Conservation (phyloP, 2,797 vertebrate genomes). For the Enteromius afrohamiltoni region DNA sequence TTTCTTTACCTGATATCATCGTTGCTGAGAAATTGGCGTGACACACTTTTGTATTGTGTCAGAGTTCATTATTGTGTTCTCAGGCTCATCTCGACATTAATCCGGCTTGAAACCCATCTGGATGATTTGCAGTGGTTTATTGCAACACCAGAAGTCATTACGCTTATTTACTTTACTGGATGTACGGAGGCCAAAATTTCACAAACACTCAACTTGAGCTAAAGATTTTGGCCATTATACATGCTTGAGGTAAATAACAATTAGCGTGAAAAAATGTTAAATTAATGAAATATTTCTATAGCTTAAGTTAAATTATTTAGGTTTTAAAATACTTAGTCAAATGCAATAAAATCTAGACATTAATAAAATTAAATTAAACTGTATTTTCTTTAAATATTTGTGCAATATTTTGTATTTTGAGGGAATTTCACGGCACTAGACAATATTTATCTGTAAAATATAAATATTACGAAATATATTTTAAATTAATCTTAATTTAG, state of each 20-base stretch:
- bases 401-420: background rate
- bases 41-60: constrained; percentile 25
- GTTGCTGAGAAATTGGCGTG: constrained; percentile 13
- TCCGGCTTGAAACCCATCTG: constrained; percentile 45
- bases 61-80: constrained; percentile 16
- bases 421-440: background rate
- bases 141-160: constrained; percentile 19
- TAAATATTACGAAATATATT: background rate
- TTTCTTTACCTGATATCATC: constrained; percentile 1
- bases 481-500: no score
- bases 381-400: background rate
- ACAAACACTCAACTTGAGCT: background rate
- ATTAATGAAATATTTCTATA: background rate
- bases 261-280: no score
- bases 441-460: background rate
- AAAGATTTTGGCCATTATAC: background rate
- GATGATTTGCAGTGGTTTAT: constrained; percentile 30
- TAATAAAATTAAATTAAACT: background rate
- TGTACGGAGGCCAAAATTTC: background rate
- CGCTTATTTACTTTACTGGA: constrained; percentile 8
- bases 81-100: constrained; percentile 28
- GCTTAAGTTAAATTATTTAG: background rate
- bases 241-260: background rate
- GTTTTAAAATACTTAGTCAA: background rate
- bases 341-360: background rate